Base-by-base conservation (phyloP, 2,113 vertebrate genomes). In the Connochaetes taurinus region DNA sequence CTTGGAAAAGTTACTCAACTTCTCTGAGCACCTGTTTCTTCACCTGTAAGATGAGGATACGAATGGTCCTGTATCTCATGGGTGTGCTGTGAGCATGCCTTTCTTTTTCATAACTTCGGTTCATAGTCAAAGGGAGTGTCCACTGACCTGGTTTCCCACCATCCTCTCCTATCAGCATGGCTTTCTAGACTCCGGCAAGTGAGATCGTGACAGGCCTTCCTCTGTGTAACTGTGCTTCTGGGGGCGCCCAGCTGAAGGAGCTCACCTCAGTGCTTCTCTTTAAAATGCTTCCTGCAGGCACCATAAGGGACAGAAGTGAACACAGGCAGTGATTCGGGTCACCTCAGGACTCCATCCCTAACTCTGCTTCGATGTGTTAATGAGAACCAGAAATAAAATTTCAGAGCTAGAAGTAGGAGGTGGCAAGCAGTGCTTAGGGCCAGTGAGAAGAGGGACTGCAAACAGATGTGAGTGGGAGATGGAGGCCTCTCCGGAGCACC, bases 341-440 rank as follows among this genome's bases (percentile, higher is more conserved):
- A 58, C 60, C 86, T 95, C 76, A 55, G 97, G 97, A 97, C 95
- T 96, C 91, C 60, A 80, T 94, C 67, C 60, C 55, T 40, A 92
- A 57, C 31, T 91, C 92, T 94, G 95, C 95, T 98, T 97, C 94
- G 86, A 88, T 97, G 91, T 96, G 94, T 84, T 96, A 93, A 96
- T 95, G 93, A 96, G 86, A 91, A 80, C 92, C 91, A 96, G 83
- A 95, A 94, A 97, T 98, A 96, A 78, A 60, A 86, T 60, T 55
- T 87, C 58, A 80, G 50, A 92, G 83, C 87, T 76, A 15, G 92
- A 90, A 95, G 94, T 78, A 90, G 92, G 96, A 86, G 94, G 94
- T 33, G 6, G 85, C 33, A 43, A 94, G 71, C 53, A 76, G 67
- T 71, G 64, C 64, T 62, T 36, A 40, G 31, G 87, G 97, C 97